Evolutionary conservation across 2,888 invertebrate genomes (phyloP), one percentile per base, ranked within the genome.

Genomic region (Parapristionchus giblindavisi): DNA sequence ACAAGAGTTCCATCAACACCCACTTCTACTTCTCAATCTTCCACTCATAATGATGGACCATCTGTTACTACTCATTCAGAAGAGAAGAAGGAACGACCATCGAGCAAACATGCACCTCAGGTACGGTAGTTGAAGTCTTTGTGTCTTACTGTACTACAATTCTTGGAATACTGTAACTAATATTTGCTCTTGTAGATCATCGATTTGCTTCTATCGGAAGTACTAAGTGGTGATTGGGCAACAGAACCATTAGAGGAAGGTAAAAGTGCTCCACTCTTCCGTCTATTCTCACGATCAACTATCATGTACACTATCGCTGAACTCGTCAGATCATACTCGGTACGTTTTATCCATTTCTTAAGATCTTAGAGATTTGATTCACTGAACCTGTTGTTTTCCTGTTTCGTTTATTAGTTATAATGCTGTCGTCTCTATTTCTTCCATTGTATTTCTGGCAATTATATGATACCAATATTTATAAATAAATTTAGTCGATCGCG

Each of bases 321-420:
- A 68, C 70, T 83, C n/a, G 72, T 80, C 51, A 79, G 80, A 52
- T 75, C 79, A 3, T 82, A 83, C 72, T 76, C 76, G 27, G 70
- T 71, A 29, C 40, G 70, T 52, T 21, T n/a, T 32, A 8, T n/a
- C 11, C 6, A 14, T 34, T 32, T 60, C 11, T 5, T 34, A 8
- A 29, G 27, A 32, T 60, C n/a, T 60, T 60, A 32, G 8, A 14
- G 14, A 60, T 14, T 32, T 60, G 8, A 34, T 8, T n/a, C 14
- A 8, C 40, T 56, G 4, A 2, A 56, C 24, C 8, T 17, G 4
- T 11, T 56, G 11, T 56, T 11, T 14, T 29, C n/a, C 2, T 21
- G 34, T 60, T 60, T 60, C 32, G 34, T 14, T 34, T 60, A 56
- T 27, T 27, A n/a, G 54, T 14, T n/a, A 21, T 14, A 52, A 14